Conservation (phyloP, 2,888 invertebrate genomes). For the Tryphoninae sp. region DNA sequence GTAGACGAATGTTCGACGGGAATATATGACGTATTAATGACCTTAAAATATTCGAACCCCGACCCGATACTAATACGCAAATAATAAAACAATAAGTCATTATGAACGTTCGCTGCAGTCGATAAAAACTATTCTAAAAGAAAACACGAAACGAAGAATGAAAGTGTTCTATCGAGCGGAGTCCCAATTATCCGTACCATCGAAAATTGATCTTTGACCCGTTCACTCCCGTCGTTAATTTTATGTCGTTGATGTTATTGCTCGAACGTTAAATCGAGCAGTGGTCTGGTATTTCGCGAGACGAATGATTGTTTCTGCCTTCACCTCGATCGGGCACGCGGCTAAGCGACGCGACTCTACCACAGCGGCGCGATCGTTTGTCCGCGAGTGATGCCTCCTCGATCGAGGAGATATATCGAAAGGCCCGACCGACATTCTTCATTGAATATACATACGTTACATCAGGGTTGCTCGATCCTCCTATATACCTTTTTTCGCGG, state of each 20-base stretch:
- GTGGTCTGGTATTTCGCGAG: slow-evolving; percentile 45
- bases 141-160: slow-evolving; percentile 2
- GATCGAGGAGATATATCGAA: slow-evolving; percentile 21
- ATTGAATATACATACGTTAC: slow-evolving; percentile 39
- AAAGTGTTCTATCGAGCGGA: slow-evolving; percentile 12
- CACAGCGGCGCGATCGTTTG: slow-evolving; percentile 12
- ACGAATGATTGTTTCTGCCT: slow-evolving; percentile 53
- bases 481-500: slow-evolving; percentile 21
- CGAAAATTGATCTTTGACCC: slow-evolving; percentile 45
- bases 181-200: slow-evolving; percentile 19
- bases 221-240: slow-evolving; percentile 21
- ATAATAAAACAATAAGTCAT: no score
- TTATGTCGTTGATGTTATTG: not conserved
- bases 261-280: slow-evolving; percentile 23
- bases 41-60: slow-evolving; percentile 19
- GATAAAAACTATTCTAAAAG: slow-evolving; percentile 5
- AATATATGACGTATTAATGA: slow-evolving; percentile 39
- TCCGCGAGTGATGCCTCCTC: slow-evolving; percentile 30
- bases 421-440: slow-evolving; percentile 35
- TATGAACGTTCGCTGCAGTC: not conserved
- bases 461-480: slow-evolving; percentile 8
- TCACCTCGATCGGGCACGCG: slow-evolving; percentile 44
- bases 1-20: not conserved
- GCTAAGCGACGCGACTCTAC: slow-evolving; percentile 18
- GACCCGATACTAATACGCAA: no score